Evolutionary conservation across 2,113 vertebrate genomes (phyloP).

Genomic region (Tyto alba): DNA sequence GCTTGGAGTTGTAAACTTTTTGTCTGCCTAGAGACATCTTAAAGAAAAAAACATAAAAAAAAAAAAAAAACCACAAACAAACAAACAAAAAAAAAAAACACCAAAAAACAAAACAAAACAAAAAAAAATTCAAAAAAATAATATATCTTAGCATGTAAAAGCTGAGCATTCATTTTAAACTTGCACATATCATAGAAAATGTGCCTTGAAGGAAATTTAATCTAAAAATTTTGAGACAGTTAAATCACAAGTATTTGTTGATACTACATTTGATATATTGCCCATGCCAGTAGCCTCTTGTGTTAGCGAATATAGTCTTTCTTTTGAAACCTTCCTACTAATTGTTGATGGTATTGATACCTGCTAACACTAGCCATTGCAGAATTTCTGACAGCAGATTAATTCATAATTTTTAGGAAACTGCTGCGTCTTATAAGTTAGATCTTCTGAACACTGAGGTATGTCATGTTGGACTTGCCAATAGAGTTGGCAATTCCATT

Average conservation of each 20-base stretch:
- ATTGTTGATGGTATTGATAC: not conserved
- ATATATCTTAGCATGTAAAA: not conserved
- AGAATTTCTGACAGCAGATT: too few relatives aligned
- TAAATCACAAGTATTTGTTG: not conserved
- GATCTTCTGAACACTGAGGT: not conserved
- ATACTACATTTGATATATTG: not conserved
- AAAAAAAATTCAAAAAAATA: not conserved
- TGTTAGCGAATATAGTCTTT: not conserved
- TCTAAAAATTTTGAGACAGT: not conserved
- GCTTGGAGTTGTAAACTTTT: not conserved
- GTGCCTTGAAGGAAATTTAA: not conserved
- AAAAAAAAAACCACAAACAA: too few relatives aligned
- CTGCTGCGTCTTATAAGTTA: not conserved
- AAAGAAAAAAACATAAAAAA: not conserved
- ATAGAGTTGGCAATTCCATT: not conserved
- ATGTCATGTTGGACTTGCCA: accelerated
- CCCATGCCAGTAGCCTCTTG: not conserved
- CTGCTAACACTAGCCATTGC: too few relatives aligned
- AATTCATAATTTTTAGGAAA: not conserved
- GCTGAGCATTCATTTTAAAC: not conserved
- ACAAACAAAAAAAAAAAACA: not conserved
- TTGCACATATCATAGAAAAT: not conserved
- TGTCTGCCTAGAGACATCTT: not conserved
- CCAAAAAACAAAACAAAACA: not conserved
- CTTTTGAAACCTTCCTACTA: not conserved